Percentiles rank a stretch among this genome's conserved stretches.
Conservation (phyloP, 1,140 invertebrate genomes). For the Halesus radiatus region DNA sequence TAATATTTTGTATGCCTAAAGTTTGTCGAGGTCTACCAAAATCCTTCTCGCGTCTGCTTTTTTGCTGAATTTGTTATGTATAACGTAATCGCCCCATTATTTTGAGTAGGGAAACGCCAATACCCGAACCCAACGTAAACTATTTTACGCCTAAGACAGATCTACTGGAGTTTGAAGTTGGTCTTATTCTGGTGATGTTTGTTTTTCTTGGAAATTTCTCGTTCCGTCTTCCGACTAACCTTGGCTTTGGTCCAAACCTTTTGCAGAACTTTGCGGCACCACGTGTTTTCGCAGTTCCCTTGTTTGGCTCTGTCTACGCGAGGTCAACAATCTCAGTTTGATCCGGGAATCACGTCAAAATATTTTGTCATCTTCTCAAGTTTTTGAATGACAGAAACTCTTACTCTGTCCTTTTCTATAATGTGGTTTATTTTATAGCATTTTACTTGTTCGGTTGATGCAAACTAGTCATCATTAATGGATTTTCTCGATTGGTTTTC, state of each 20-base stretch:
- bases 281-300: constrained; percentile 21
- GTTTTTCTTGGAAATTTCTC: constrained; percentile 37
- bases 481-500: background rate
- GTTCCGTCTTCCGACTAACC: constrained; percentile 28
- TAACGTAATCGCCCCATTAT: background rate
- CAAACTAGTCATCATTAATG: background rate
- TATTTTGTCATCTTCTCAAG: background rate
- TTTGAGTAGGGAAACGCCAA: background rate
- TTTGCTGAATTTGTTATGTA: too few species aligned
- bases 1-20: too few species aligned
- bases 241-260: constrained; percentile 29
- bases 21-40: too few species aligned
- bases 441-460: background rate
- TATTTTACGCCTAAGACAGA: constrained; percentile 10
- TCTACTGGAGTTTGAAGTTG: constrained; percentile 5
- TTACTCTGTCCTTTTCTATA: background rate
- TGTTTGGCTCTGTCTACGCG: constrained; percentile 18
- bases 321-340: background rate
- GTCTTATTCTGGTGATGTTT: constrained; percentile 24
- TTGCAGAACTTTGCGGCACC: constrained; percentile 27
- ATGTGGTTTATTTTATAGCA: background rate
- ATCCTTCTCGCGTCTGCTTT: too few species aligned
- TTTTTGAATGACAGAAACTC: too few species aligned
- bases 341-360: background rate
- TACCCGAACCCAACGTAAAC: constrained; percentile 2